phyloP scores from a whole-genome alignment of 2,113 vertebrate genomes.

The Pao palembangensis region DNA sequence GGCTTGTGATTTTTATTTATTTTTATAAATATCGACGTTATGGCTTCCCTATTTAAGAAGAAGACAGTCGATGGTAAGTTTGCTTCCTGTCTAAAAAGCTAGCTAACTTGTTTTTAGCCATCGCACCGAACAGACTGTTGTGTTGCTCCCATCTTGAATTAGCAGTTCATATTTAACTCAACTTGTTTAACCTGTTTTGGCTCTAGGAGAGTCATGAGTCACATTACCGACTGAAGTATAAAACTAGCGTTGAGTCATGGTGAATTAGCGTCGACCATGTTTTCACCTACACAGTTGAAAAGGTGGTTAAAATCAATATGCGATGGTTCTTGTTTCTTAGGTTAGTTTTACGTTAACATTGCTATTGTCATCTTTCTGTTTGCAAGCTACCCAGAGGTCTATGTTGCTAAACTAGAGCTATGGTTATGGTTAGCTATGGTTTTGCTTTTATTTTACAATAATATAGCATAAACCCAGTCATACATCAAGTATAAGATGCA shows the following conservation, averaged over 20 bases:
- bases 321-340: not conserved
- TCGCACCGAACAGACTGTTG: not conserved
- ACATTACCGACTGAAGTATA: not conserved
- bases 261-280: not conserved
- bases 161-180: not conserved
- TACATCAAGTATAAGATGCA: too few relatives aligned
- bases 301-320: not conserved
- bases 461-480: too few relatives aligned
- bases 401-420: too few relatives aligned
- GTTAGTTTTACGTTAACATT: too few relatives aligned
- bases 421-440: too few relatives aligned
- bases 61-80: conserved; percentile 95
- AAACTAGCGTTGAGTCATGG: not conserved
- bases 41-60: conserved; percentile 95
- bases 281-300: not conserved
- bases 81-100: conserved; percentile 34
- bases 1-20: not conserved
- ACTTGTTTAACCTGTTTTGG: conserved; percentile 58
- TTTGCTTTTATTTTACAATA: too few relatives aligned
- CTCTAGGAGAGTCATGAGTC: conserved; percentile 18
- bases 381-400: too few relatives aligned
- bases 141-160: conserved; percentile 12
- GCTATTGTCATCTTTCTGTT: too few relatives aligned
- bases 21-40: conserved; percentile 42
- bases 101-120: conserved; percentile 64